Percentiles rank a stretch among this genome's conserved stretches.
These are phyloP conservation scores for Sterrhoptilus dennistouni DNA, from an alignment of 2,113 vertebrate genomes.

Conservation along the genomic window DNA sequence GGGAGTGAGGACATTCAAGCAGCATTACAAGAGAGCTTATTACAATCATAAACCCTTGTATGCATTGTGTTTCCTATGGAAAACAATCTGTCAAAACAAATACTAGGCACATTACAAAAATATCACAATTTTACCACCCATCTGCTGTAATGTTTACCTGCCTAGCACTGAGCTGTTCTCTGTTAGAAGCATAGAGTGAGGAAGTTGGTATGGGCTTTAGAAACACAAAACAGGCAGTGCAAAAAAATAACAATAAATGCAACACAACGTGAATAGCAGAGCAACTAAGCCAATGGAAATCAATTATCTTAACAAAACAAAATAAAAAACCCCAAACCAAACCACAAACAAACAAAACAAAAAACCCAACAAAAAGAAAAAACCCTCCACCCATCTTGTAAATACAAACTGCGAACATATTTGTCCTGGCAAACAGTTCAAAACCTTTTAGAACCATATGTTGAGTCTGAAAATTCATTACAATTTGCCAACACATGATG, in stretches of 20 bases:
- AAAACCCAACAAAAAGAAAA: neutral
- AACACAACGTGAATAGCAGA: neutral
- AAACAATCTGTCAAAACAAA: neutral
- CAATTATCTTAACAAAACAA: neutral
- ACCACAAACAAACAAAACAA: neutral
- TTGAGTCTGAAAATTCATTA: neutral
- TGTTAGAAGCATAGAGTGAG: conserved; percentile 71
- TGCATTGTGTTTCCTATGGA: neutral
- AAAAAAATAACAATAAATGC: neutral
- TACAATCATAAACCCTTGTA: conserved; percentile 22
- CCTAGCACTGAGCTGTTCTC: conserved; percentile 69
- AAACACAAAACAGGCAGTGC: conserved; percentile 6
- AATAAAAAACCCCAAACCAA: neutral
- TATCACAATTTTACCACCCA: conserved; percentile 71
- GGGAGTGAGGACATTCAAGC: neutral
- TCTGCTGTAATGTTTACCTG: conserved; percentile 67
- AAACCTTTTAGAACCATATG: neutral
- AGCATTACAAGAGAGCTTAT: conserved; percentile 17
- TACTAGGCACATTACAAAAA: neutral
- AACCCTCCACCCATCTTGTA: neutral
- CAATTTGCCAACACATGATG: neutral
- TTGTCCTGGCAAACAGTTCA: conserved; percentile 22
- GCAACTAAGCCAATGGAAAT: neutral
- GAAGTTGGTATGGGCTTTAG: conserved; percentile 73
- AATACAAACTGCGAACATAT: neutral